phyloP scores from a whole-genome alignment of 2,113 vertebrate species.

The Oncorhynchus nerka region DNA sequence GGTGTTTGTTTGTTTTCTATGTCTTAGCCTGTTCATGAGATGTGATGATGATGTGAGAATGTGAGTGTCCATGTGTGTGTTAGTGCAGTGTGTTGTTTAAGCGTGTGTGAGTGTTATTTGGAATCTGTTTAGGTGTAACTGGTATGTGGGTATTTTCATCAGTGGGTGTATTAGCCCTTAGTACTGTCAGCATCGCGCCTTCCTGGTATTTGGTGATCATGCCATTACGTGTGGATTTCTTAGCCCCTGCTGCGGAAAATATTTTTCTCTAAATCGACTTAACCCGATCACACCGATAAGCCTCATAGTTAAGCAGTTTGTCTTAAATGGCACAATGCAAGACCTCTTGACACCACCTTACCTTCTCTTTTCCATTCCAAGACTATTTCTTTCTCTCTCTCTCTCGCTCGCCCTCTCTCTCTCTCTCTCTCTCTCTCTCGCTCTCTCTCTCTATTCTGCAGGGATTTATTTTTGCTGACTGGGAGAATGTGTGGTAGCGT shows the following conservation, averaged over 20 bases:
- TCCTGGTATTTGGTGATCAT: neutral
- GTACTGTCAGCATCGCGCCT: neutral
- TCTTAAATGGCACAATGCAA: neutral
- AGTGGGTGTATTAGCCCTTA: neutral
- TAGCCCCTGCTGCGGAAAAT: neutral
- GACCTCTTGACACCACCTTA: constrained; percentile 1
- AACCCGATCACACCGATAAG: neutral
- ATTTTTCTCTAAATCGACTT: constrained; percentile 7
- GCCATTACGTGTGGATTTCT: neutral
- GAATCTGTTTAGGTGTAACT: too few relatives aligned
- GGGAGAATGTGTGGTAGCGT: too few relatives aligned
- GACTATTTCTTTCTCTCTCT: neutral
- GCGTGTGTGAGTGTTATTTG: neutral
- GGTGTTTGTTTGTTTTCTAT: neutral
- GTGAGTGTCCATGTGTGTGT: constrained; percentile 1
- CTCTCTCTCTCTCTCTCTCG: neutral
- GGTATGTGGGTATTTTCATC: neutral
- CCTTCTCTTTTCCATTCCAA: neutral
- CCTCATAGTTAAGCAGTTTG: neutral
- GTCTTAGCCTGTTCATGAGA: neutral
- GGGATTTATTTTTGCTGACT: too few relatives aligned
- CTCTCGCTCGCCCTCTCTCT: neutral
- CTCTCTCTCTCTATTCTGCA: neutral
- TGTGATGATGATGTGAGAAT: neutral
- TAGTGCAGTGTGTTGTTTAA: neutral